Base-by-base conservation (phyloP, 1,140 invertebrate species). In the Brachystomella parvula region DNA sequence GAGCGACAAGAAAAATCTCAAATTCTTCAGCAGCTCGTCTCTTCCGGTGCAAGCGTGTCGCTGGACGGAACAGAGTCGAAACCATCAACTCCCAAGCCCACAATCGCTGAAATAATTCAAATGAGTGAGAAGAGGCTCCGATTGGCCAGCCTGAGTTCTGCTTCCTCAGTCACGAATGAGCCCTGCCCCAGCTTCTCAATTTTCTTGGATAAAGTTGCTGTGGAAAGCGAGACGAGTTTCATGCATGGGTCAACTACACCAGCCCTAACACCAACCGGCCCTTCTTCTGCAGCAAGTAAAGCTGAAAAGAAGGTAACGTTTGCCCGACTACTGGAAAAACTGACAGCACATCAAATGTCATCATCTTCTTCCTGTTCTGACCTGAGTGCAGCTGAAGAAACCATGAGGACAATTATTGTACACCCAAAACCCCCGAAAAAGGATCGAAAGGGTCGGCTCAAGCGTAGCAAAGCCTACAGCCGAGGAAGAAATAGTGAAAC, bases 1-100 rank as follows among this genome's bases (percentile, higher is more conserved):
- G 85, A 87, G 75, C 87, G 86, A 74, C 87, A 87, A 74, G n/a
- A n/a, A n/a, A n/a, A n/a, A n/a, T n/a, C n/a, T n/a, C 85, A 86
- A 77, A 87, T 89, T 63, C 79, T 89, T 3, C 85, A 88, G 74
- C 86, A 87, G 72, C 77, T 89, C 15, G 84, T 89, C 1, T 80
- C 82, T 15, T 79, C 81, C 12, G 74, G 77, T 30, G 74, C 76
- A 24, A 76, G 70, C 72, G 75, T 79, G 73, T 71, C 69, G 39
- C 60, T 71, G 32, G 72, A 73, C 35, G 72, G 72, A n/a, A 69
- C 66, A 32, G 47, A 29, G 21, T 39, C 39, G 29, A 68, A 66
- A 28, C 61, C 72, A 12, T 12, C 64, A 29, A 70, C 69, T 3
- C 71, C 71, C 24, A 73, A 73, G 57, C 72, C 72, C 2, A 73